A percentile compares a stretch with the other conserved stretches of the same genome.
These are phyloP conservation scores for Cyaniris semiargus DNA, from an alignment of 2,888 invertebrate species.

Conservation along the genomic window DNA sequence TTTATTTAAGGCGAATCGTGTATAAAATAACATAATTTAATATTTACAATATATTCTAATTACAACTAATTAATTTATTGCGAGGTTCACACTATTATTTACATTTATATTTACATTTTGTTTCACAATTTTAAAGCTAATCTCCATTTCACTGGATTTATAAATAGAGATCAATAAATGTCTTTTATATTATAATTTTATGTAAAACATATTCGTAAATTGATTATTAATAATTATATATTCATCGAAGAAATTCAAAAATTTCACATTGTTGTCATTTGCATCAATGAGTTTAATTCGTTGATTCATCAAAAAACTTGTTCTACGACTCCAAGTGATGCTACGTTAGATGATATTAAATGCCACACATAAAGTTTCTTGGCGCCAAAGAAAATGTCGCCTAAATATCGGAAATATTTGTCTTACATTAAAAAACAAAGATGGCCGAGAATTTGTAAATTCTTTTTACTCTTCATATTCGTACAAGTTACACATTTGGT, in stretches of 20 bases:
- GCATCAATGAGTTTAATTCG: constrained; percentile 24
- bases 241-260: constrained; percentile 17
- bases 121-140: constrained; percentile 28
- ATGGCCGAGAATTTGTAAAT: too few species aligned
- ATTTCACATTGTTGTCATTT: constrained; percentile 25
- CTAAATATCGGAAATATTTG: too few species aligned
- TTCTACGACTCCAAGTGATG: constrained; percentile 8
- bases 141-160: constrained; percentile 29
- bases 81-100: constrained; percentile 36
- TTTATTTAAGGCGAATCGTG: constrained; percentile 23
- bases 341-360: not conserved
- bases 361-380: not conserved
- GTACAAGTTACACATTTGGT: too few species aligned
- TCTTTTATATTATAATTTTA: constrained; percentile 27
- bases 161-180: constrained; percentile 29
- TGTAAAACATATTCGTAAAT: constrained; percentile 17
- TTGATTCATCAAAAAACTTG: constrained; percentile 26
- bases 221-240: constrained; percentile 23
- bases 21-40: constrained; percentile 27
- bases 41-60: constrained; percentile 34
- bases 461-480: not conserved
- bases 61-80: constrained; percentile 33
- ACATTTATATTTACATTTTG: constrained; percentile 40
- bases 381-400: not conserved
- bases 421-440: too few species aligned